Evolutionary conservation across 2,888 invertebrate genomes (phyloP).

Genomic region (Iselma pallidipennis): DNA sequence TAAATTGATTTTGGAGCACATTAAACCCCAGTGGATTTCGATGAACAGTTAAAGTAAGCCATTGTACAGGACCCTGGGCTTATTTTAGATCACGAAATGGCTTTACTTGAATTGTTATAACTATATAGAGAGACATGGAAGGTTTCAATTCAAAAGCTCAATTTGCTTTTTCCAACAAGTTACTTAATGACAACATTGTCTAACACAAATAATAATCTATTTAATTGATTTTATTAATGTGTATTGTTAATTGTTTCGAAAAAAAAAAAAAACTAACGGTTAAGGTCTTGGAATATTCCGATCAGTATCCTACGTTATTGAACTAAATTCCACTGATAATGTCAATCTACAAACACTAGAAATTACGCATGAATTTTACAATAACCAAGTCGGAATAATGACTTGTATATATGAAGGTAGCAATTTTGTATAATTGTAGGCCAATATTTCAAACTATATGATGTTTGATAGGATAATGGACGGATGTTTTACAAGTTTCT

Average conservation of each 20-base stretch:
- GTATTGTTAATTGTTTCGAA: neutral
- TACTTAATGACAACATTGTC: slow-evolving; percentile 8
- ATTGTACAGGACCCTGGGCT: slow-evolving; percentile 50
- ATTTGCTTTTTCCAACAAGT: slow-evolving; percentile 26
- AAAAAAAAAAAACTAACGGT: too few relatives aligned
- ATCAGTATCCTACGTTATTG: too few relatives aligned
- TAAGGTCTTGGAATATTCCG: too few relatives aligned
- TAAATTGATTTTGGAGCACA: slow-evolving; percentile 53
- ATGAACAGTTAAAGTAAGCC: slow-evolving; percentile 54
- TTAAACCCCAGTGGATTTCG: slow-evolving; percentile 51
- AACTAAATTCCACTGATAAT: slow-evolving; percentile 6
- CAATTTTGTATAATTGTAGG: slow-evolving; percentile 23
- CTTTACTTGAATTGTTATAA: slow-evolving; percentile 42
- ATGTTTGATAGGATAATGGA: slow-evolving; percentile 14
- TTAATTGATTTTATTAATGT: neutral
- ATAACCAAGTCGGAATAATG: slow-evolving; percentile 5
- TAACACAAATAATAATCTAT: too few relatives aligned
- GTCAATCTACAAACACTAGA: slow-evolving; percentile 20
- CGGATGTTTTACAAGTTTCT: slow-evolving; percentile 27
- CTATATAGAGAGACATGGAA: slow-evolving; percentile 13
- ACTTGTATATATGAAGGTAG: slow-evolving; percentile 9
- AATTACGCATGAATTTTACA: slow-evolving; percentile 22
- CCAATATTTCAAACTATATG: too few relatives aligned
- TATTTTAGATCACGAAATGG: slow-evolving; percentile 50
- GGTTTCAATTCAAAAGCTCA: slow-evolving; percentile 12